These are phyloP conservation scores for Urocitellus parryii DNA, from an alignment of 2,113 vertebrate genomes.

Conservation along the genomic window DNA sequence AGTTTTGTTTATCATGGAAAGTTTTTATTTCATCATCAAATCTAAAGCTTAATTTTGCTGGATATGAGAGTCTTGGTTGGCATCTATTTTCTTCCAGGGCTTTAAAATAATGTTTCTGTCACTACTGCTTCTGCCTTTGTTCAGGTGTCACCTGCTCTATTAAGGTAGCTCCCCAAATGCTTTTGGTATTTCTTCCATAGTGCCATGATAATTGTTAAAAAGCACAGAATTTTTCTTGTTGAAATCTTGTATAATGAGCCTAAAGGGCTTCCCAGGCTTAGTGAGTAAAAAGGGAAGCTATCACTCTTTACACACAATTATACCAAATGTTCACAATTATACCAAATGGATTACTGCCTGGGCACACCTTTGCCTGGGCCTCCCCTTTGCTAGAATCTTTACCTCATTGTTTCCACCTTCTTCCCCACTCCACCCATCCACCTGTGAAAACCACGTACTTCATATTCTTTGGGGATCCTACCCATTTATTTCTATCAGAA, in stretches of 20 bases:
- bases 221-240: not conserved
- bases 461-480: not conserved
- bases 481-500: not conserved
- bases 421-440: too few relatives aligned
- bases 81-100: too few relatives aligned
- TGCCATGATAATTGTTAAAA: not conserved
- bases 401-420: not conserved
- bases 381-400: too few relatives aligned
- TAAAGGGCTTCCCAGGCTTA: not conserved
- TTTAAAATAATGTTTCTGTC: not conserved
- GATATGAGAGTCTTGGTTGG: too few relatives aligned
- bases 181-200: not conserved
- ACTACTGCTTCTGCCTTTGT: not conserved
- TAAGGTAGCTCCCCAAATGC: not conserved
- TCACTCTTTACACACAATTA: not conserved
- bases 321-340: too few relatives aligned
- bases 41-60: too few relatives aligned
- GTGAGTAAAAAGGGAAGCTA: not conserved
- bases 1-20: too few relatives aligned
- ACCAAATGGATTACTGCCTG: fast-evolving
- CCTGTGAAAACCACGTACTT: not conserved
- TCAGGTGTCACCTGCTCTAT: not conserved
- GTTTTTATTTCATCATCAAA: too few relatives aligned
- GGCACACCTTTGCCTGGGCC: not conserved
- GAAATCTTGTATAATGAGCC: not conserved